These are phyloP conservation scores for Aphis craccivora DNA, from an alignment of 1,140 invertebrate species.

Conservation along the genomic window DNA sequence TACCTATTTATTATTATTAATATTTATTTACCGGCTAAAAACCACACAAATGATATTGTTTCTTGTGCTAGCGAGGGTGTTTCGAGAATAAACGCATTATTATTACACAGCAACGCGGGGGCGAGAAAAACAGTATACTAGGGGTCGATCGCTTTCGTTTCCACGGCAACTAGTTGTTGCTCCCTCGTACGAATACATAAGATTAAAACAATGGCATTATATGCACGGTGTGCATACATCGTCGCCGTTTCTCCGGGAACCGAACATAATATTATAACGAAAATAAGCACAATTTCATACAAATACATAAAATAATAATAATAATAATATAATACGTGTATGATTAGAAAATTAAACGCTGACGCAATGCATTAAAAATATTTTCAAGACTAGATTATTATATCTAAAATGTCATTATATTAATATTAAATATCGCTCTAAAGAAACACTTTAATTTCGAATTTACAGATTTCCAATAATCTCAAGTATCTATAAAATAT, in stretches of 20 bases:
- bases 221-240: neutral
- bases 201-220: slow-evolving; percentile 15
- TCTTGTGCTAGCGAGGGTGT: no score
- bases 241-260: neutral
- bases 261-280: neutral
- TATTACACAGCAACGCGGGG: neutral
- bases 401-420: neutral
- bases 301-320: neutral
- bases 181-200: neutral
- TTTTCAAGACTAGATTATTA: neutral
- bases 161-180: slow-evolving; percentile 57
- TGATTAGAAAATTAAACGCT: neutral
- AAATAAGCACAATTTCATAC: neutral
- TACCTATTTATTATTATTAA: neutral
- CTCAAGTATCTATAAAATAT: neutral
- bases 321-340: neutral
- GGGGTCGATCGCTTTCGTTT: slow-evolving; percentile 47
- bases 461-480: neutral
- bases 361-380: neutral
- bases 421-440: neutral
- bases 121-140: neutral
- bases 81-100: slow-evolving; percentile 5
- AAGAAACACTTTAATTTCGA: neutral
- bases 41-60: neutral
- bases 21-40: slow-evolving; percentile 9